Conservation (phyloP, 2,797 vertebrate genomes). For the Malacoctenus gilli region DNA sequence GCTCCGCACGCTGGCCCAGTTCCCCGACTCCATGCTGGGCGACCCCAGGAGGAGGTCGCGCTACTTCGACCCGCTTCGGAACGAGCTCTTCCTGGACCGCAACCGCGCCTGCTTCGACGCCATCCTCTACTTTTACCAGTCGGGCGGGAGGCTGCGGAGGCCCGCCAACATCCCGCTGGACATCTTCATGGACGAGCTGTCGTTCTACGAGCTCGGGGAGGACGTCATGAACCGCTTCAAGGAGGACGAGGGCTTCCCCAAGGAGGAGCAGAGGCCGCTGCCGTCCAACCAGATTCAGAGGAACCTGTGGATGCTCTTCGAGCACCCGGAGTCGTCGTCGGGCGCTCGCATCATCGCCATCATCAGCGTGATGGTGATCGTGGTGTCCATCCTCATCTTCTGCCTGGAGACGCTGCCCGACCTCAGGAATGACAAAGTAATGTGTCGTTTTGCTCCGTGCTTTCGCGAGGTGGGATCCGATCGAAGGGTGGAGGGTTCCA, state of each 20-base stretch:
- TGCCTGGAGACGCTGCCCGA: slow-evolving; percentile 92
- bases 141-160: slow-evolving; percentile 86
- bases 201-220: slow-evolving; percentile 88
- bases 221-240: slow-evolving; percentile 85
- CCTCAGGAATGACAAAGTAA: slow-evolving; percentile 80
- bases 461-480: too few species aligned
- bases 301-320: slow-evolving; percentile 89
- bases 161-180: slow-evolving; percentile 89
- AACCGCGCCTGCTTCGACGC: slow-evolving; percentile 91
- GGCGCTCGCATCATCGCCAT: slow-evolving; percentile 88
- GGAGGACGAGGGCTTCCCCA: slow-evolving; percentile 88
- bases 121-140: slow-evolving; percentile 93
- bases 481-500: background rate
- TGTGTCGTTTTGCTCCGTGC: background rate
- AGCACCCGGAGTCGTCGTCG: slow-evolving; percentile 90
- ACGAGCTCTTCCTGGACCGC: slow-evolving; percentile 91
- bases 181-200: slow-evolving; percentile 90
- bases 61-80: slow-evolving; percentile 88
- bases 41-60: slow-evolving; percentile 84
- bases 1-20: slow-evolving; percentile 86
- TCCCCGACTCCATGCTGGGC: slow-evolving; percentile 88
- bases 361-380: slow-evolving; percentile 91
- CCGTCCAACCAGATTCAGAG: slow-evolving; percentile 79
- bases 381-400: slow-evolving; percentile 93
- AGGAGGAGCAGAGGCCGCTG: slow-evolving; percentile 81